Percentiles rank a stretch among this genome's conserved stretches.
Conservation (phyloP, 2,797 vertebrate genomes). For the Siniperca scherzeri region DNA sequence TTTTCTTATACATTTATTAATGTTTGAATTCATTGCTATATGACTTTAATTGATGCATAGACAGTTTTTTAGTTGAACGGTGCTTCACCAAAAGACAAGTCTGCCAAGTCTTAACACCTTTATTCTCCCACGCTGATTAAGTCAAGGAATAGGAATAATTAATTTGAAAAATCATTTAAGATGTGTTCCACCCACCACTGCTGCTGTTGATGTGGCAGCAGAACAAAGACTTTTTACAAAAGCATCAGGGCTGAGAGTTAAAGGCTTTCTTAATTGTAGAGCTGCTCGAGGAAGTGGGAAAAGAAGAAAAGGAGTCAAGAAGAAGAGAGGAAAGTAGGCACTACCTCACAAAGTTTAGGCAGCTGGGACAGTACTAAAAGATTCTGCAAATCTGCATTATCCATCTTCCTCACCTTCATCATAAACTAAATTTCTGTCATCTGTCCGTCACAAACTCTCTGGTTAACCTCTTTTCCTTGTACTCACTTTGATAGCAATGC, state of each 20-base stretch:
- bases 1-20: conserved; percentile 13
- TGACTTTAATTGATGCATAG: conserved; percentile 5
- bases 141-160: conserved; percentile 69
- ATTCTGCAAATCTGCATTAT: conserved; percentile 20
- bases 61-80: conserved; percentile 25
- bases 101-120: conserved; percentile 53
- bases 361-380: conserved; percentile 30
- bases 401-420: conserved; percentile 15
- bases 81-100: conserved; percentile 25
- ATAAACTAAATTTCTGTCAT: conserved; percentile 17
- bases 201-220: conserved; percentile 72
- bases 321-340: conserved; percentile 47
- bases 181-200: conserved; percentile 72
- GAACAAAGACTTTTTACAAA: conserved; percentile 77
- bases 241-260: conserved; percentile 63
- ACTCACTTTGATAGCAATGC: conserved; percentile 8
- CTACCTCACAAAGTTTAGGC: conserved; percentile 24
- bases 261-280: conserved; percentile 78
- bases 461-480: not conserved
- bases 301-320: conserved; percentile 53
- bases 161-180: conserved; percentile 71
- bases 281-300: conserved; percentile 62
- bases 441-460: not conserved
- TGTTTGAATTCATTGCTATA: not conserved
- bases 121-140: conserved; percentile 62